Evolutionary conservation across 1,140 invertebrate genomes (phyloP), one percentile per base, ranked within the genome.

Genomic region (Eulimnadia texana): DNA sequence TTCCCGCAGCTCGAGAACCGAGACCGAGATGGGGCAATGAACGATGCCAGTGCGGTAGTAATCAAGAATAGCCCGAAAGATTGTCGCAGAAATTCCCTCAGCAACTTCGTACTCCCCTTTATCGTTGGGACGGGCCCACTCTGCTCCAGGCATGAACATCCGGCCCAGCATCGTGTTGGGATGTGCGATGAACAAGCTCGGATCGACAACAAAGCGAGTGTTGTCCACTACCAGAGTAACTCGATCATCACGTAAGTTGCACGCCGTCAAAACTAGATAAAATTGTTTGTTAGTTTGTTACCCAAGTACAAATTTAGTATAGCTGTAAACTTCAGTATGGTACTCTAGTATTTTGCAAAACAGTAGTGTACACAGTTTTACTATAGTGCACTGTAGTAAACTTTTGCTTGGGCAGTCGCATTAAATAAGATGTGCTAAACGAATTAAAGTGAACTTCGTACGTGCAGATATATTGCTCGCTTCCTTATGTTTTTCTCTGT

Each of bases 71-170:
- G 93, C 87, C 50, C 93, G 79, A 71, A 99, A 99, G 2, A 98
- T 86, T 50, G 88, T 86, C 0, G 95, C 88, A 0, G 93, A 93
- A 64, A 99, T 92, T 0, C 96, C 97, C 64, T 99, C 95, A n/a
- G 93, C 94, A 23, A 99, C 89, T 70, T 98, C 91, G 74, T 89
- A 98, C 74, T 99, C 97, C 1, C 96, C 94, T 10, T 90, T 76
- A 65, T 97, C 92, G 74, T 98, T 99, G 1, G 92, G 84, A 69
- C 93, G 85, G 0, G 88, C 88, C 71, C 93, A 93, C 66, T 97
- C 92, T 56, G 95, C 78, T 51, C 90, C 89, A 19, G 91, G 90
- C 71, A 89, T 92, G 71, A 97, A 97, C 95, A 98, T 98, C 68
- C 93, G 84, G 23, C 94, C 94, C 3, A 90, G 73, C 89, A 94